Conservation (phyloP, 2,113 vertebrate species). For the Polypterus bichir region DNA sequence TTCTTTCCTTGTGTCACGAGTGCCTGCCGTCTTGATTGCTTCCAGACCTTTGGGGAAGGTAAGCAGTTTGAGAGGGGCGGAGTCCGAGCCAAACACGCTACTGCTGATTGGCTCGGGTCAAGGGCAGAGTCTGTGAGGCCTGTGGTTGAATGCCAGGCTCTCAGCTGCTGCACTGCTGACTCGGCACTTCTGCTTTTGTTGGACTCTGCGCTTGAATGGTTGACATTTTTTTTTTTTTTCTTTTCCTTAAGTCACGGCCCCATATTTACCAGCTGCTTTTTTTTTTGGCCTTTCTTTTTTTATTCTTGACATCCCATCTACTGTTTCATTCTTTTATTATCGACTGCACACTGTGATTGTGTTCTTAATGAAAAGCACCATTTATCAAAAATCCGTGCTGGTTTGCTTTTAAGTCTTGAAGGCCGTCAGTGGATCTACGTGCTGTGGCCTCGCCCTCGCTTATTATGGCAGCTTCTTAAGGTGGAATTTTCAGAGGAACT, state of each 20-base stretch:
- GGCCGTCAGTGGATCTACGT: no score
- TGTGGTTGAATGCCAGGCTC: neutral
- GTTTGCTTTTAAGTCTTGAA: no score
- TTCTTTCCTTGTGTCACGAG: no score
- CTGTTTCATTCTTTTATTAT: neutral
- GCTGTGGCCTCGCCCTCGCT: no score
- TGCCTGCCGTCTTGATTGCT: no score
- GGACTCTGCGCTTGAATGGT: constrained; percentile 23
- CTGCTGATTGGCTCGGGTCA: constrained; percentile 24
- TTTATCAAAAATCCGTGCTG: no score
- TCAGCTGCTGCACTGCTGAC: neutral
- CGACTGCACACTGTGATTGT: no score
- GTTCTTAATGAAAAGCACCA: no score
- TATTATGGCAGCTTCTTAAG: no score
- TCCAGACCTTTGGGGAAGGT: no score
- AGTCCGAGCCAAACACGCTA: neutral
- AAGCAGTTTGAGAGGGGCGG: no score
- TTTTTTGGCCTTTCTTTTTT: neutral
- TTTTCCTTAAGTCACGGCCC: neutral
- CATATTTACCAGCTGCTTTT: neutral
- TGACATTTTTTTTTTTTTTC: constrained; percentile 15
- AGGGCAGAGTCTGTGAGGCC: constrained; percentile 29
- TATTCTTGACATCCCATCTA: neutral
- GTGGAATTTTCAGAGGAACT: no score
- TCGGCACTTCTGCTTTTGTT: constrained; percentile 23